Conservation (phyloP, 2,888 invertebrate species). For the Drosophila atroscutellata region DNA sequence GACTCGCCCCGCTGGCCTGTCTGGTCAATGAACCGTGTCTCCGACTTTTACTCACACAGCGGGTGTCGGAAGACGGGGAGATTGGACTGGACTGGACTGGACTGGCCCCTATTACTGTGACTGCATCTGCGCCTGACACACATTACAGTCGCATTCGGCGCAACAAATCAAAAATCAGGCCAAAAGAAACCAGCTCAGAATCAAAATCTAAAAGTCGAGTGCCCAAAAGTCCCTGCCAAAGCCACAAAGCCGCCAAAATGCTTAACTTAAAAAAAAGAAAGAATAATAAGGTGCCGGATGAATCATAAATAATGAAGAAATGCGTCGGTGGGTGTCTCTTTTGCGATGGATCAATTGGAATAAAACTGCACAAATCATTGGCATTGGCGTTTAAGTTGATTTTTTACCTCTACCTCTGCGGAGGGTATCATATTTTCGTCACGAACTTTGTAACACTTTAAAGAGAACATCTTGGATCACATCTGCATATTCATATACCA, state of each 20-base stretch:
- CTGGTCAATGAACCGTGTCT: slow-evolving; percentile 70
- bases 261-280: slow-evolving; percentile 13
- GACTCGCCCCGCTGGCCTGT: slow-evolving; percentile 40
- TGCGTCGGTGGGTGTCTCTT: slow-evolving; percentile 1
- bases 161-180: slow-evolving; percentile 17
- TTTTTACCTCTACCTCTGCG: slow-evolving; percentile 1
- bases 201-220: slow-evolving; percentile 17
- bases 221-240: slow-evolving; percentile 56
- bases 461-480: not conserved
- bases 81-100: not conserved
- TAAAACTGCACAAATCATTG: slow-evolving; percentile 49
- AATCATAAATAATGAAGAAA: not conserved
- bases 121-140: slow-evolving; percentile 66
- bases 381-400: slow-evolving; percentile 54
- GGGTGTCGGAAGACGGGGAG: not conserved
- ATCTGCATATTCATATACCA: not conserved
- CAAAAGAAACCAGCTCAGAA: slow-evolving; percentile 18
- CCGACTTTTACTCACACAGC: not conserved
- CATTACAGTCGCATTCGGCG: slow-evolving; percentile 25
- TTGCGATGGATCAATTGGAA: slow-evolving; percentile 4
- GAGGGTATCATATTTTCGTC: not conserved
- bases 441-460: not conserved
- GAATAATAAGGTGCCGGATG: not conserved
- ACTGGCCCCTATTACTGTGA: not conserved
- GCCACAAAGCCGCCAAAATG: slow-evolving; percentile 49